Conservation (phyloP, 2,888 invertebrate species). For the Tenthredo notha region DNA sequence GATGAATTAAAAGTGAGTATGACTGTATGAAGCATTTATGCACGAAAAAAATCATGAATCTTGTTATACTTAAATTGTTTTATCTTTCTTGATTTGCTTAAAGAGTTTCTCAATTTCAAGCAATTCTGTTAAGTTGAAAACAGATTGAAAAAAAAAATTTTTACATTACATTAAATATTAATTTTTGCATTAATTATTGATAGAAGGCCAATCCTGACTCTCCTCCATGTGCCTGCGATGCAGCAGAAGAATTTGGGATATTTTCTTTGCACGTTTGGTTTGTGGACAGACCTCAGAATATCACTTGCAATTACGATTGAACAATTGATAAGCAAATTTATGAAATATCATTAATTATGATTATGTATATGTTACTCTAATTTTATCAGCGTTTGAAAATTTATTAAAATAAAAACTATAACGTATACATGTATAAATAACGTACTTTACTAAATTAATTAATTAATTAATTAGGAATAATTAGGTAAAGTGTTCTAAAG, state of each 20-base stretch:
- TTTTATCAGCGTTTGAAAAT: not conserved
- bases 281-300: not conserved
- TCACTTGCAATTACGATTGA: not conserved
- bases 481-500: not conserved
- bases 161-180: not conserved
- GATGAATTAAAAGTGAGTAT: not conserved
- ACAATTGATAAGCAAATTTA: not conserved
- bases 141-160: not conserved
- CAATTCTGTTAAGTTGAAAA: not conserved
- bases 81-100: not conserved
- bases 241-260: not conserved
- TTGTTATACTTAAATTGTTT: not conserved
- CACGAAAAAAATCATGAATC: not conserved
- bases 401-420: not conserved
- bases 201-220: not conserved
- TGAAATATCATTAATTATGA: not conserved
- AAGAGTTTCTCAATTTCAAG: not conserved
- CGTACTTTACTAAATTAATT: not conserved
- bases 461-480: not conserved
- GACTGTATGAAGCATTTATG: not conserved
- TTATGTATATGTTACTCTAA: not conserved
- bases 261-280: not conserved
- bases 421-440: not conserved
- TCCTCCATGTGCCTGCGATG: not conserved
- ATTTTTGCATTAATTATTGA: not conserved